Evolutionary conservation across 2,797 vertebrate genomes (phyloP), one percentile per base, ranked within the genome.

Genomic region (Phrynocephalus forsythii): DNA sequence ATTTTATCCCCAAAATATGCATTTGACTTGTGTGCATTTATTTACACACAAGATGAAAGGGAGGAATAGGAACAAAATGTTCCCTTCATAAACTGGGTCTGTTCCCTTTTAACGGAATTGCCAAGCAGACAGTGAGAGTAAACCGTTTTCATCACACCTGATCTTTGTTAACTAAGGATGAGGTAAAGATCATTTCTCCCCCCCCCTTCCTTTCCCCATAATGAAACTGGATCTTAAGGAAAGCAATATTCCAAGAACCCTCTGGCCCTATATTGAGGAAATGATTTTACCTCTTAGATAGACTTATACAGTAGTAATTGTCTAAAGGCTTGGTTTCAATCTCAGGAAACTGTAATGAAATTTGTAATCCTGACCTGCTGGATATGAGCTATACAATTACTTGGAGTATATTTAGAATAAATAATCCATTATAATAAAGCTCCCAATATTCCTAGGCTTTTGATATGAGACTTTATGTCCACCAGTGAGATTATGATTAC

Each of bases 381-480:
- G 96, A 97, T 97, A 96, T 94, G 96, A 97, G 94, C 94, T 94
- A 69, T 95, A 96, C 95, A 97, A 97, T 97, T 97, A 97, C 96
- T 96, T 93, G 63, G 85, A 94, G 79, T 94, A 92, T 95, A 94
- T 94, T 93, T 92, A 93, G 86, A 95, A 94, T 93, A 93, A 97
- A 96, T 97, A 97, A 97, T 97, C 95, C 95, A 95, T 83, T 95
- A 68, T 95, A 71, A 69, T 93, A 95, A 96, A 96, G 94, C 91
- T 93, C 92, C 92, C 93, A 95, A 93, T 94, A 95, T 94, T 93
- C 85, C 89, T 91, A 88, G 68, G 91, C 84, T 95, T 96, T 69
- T 91, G 60, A 92, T 91, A 82, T 90, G 94, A 3, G 82, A 95
- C 56, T 82, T 81, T 44, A 50, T 75, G 86, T 86, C 85, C 89